A percentile compares a stretch with the other conserved stretches of the same genome.
phyloP scores from a whole-genome alignment of 2,113 vertebrate species.

The Ploceus nigricollis region DNA sequence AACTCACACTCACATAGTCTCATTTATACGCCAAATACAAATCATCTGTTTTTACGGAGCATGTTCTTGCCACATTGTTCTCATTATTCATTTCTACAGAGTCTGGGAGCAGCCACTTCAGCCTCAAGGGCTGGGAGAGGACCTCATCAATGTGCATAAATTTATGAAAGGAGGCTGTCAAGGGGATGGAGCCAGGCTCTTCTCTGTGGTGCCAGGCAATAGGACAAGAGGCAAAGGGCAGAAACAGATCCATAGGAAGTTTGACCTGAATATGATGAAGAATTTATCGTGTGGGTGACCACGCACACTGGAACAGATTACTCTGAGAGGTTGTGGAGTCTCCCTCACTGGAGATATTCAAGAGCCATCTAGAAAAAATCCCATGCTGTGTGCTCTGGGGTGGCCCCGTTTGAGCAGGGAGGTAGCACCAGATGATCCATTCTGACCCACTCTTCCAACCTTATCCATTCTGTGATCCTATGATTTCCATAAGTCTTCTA shows the following conservation, averaged over 20 bases:
- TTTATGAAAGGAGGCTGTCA: background rate
- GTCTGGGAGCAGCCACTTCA: background rate
- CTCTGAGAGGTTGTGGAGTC: background rate
- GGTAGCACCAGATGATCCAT: too few relatives aligned
- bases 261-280: background rate
- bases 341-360: background rate
- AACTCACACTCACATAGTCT: background rate
- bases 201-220: background rate
- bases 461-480: background rate
- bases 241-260: background rate
- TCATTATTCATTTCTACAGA: background rate
- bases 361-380: background rate
- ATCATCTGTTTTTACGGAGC: background rate
- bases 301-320: background rate
- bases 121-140: background rate
- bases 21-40: background rate
- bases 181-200: background rate
- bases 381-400: rapidly evolving
- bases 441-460: background rate
- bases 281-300: background rate
- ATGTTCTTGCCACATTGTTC: background rate
- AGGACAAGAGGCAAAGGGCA: background rate
- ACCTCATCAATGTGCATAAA: background rate
- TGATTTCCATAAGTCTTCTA: background rate
- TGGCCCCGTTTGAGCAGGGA: background rate